Percentiles rank a stretch among this genome's conserved stretches.
Evolutionary conservation across 2,113 vertebrate species (phyloP).

Genomic region (Bos indicus): DNA sequence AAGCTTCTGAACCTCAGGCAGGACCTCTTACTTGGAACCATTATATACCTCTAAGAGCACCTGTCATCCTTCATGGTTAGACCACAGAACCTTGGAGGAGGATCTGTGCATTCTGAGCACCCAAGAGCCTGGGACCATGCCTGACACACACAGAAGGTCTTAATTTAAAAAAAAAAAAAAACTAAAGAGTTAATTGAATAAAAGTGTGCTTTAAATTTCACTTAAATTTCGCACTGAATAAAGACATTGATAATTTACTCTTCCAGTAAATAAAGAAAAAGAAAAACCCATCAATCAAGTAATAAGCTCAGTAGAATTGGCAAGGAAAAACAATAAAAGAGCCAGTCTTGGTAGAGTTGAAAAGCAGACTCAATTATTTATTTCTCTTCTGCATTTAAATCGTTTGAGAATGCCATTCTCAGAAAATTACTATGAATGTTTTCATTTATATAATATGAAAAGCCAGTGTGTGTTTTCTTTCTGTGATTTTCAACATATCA

Average conservation of each 20-base stretch:
- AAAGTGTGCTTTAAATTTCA: not conserved
- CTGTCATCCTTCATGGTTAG: accelerated
- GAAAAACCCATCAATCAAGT: not conserved
- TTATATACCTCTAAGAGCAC: not conserved
- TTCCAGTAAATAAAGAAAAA: not conserved
- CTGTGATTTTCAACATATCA: not conserved
- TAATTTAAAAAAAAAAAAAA: not conserved
- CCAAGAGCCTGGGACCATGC: not conserved
- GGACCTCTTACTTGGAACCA: not conserved
- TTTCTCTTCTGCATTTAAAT: not conserved
- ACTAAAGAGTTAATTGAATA: not conserved
- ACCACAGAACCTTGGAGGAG: too few relatives aligned
- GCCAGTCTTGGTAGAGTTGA: not conserved
- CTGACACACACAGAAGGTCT: not conserved
- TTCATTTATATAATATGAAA: not conserved
- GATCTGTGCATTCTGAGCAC: not conserved
- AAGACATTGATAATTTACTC: not conserved
- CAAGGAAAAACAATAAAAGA: not conserved
- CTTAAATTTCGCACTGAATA: not conserved
- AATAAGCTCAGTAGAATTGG: not conserved
- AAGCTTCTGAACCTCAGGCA: not conserved
- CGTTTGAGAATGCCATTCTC: not conserved
- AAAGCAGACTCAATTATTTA: not conserved
- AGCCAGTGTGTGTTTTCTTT: not conserved
- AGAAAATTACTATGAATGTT: not conserved